A percentile compares a stretch with the other conserved stretches of the same genome.
phyloP scores from a whole-genome alignment of 2,797 vertebrate genomes.

The Gymnopithys bicolor region DNA sequence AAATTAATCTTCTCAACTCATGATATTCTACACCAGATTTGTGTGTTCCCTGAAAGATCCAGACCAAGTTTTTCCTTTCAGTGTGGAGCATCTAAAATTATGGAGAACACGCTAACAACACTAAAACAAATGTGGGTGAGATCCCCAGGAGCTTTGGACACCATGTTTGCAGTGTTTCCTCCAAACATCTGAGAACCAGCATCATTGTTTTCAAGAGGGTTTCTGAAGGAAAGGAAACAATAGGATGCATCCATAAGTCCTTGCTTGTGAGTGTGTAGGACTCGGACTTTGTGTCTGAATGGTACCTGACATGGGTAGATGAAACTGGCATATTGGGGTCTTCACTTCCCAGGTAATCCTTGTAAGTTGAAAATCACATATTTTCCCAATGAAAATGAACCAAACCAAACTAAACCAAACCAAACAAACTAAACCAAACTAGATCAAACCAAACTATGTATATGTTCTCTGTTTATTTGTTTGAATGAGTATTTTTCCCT shows the following conservation, averaged over 20 bases:
- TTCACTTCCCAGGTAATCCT: neutral
- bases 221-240: conserved; percentile 45
- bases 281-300: neutral
- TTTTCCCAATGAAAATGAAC: neutral
- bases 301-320: neutral
- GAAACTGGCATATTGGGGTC: neutral
- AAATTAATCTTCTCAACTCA: neutral
- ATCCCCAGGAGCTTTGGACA: conserved; percentile 7
- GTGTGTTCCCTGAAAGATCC: neutral
- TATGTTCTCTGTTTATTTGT: fast-evolving
- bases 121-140: conserved; percentile 36
- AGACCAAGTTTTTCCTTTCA: conserved; percentile 31
- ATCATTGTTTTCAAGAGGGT: neutral
- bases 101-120: neutral
- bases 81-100: conserved; percentile 10
- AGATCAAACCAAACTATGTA: no score
- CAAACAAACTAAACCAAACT: no score
- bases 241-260: neutral
- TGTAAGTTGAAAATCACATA: neutral
- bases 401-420: no score
- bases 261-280: neutral
- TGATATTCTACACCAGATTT: neutral
- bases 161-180: neutral
- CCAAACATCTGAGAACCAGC: conserved; percentile 46
- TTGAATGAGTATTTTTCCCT: fast-evolving